Conservation (phyloP, 2,797 vertebrate genomes). For the Sebastes flavidus region DNA sequence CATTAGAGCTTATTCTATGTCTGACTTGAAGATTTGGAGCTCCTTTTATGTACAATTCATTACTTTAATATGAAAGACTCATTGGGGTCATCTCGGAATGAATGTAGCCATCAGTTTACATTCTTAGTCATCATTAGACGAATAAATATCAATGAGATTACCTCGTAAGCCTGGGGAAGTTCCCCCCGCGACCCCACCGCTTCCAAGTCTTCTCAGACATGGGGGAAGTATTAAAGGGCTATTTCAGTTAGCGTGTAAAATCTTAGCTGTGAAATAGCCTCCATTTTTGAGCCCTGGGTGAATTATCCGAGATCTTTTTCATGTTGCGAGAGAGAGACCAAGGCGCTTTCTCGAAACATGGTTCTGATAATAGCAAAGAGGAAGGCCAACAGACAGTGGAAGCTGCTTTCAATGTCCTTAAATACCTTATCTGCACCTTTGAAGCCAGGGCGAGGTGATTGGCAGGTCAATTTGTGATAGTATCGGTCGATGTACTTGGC, state of each 20-base stretch:
- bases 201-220: slow-evolving; percentile 61
- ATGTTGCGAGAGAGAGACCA: slow-evolving; percentile 63
- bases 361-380: slow-evolving; percentile 72
- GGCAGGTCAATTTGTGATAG: slow-evolving; percentile 88
- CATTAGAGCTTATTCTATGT: slow-evolving; percentile 72
- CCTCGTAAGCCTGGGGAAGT: slow-evolving; percentile 75
- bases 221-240: slow-evolving; percentile 73
- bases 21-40: slow-evolving; percentile 73
- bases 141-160: slow-evolving; percentile 86
- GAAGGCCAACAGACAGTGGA: slow-evolving; percentile 66
- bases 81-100: slow-evolving; percentile 75
- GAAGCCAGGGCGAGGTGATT: slow-evolving; percentile 81
- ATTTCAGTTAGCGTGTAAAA: slow-evolving; percentile 70
- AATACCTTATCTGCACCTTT: slow-evolving; percentile 85
- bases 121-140: slow-evolving; percentile 83
- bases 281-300: slow-evolving; percentile 48
- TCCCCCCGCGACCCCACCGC: slow-evolving; percentile 43
- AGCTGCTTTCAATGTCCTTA: slow-evolving; percentile 83
- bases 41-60: slow-evolving; percentile 80
- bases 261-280: slow-evolving; percentile 64
- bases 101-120: slow-evolving; percentile 78
- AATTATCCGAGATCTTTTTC: slow-evolving; percentile 76
- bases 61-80: slow-evolving; percentile 76
- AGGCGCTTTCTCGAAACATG: slow-evolving; percentile 59
- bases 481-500: slow-evolving; percentile 83